phyloP scores from a whole-genome alignment of 2,888 invertebrate species.

The Corbicula japonica region DNA sequence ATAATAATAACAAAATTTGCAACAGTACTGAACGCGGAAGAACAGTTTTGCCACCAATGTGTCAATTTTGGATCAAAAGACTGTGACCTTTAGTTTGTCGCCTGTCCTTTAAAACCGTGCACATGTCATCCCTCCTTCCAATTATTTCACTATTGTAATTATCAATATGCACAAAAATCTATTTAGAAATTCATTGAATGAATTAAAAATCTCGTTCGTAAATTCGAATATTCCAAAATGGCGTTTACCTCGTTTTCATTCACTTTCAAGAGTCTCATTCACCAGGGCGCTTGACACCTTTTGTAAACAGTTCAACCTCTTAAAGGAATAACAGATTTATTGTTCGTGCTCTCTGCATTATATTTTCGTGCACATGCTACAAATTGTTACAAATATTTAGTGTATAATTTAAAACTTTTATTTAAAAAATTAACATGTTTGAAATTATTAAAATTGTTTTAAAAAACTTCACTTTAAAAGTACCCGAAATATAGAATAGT shows the following conservation, averaged over 20 bases:
- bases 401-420: too few species aligned
- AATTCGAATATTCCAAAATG: slow-evolving; percentile 39
- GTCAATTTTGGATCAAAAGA: too few species aligned
- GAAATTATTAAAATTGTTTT: too few species aligned
- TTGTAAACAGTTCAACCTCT: slow-evolving; percentile 62
- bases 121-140: slow-evolving; percentile 41
- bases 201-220: slow-evolving; percentile 22
- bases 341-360: too few species aligned
- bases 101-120: slow-evolving; percentile 18
- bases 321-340: slow-evolving; percentile 40
- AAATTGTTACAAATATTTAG: too few species aligned
- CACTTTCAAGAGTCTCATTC: slow-evolving; percentile 39
- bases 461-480: too few species aligned
- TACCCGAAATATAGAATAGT: too few species aligned
- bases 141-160: slow-evolving; percentile 31
- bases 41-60: too few species aligned
- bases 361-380: too few species aligned
- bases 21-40: too few species aligned
- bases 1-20: too few species aligned
- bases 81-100: slow-evolving; percentile 9
- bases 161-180: slow-evolving; percentile 42
- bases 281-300: slow-evolving; percentile 64
- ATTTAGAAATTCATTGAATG: slow-evolving; percentile 43
- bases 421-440: too few species aligned
- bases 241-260: slow-evolving; percentile 40